Percentiles rank a stretch among this genome's conserved stretches.
Conservation (phyloP, 2,113 vertebrate species). For the Grammomys surdaster region DNA sequence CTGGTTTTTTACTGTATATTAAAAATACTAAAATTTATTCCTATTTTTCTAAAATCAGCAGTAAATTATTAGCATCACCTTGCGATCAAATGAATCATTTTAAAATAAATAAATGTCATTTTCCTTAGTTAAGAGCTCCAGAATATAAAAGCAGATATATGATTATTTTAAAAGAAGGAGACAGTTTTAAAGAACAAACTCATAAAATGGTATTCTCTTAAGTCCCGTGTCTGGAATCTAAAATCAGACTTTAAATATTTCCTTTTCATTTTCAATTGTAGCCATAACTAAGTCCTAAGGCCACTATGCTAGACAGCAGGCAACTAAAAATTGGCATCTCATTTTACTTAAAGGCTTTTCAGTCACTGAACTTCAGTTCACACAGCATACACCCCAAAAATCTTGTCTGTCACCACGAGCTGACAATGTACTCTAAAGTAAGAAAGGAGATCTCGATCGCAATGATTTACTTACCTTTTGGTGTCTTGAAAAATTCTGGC, state of each 20-base stretch:
- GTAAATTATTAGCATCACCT: slow-evolving; percentile 46
- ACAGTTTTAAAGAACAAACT: slow-evolving; percentile 61
- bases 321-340: slow-evolving; percentile 7
- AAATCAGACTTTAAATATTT: slow-evolving; percentile 27
- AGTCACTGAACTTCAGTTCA: neutral
- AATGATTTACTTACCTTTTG: slow-evolving; percentile 88
- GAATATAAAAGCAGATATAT: slow-evolving; percentile 2
- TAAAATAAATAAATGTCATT: slow-evolving; percentile 17
- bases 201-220: neutral
- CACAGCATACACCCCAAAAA: neutral
- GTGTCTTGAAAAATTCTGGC: slow-evolving; percentile 92
- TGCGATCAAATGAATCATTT: slow-evolving; percentile 28
- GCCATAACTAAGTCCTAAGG: slow-evolving; percentile 5
- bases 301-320: neutral
- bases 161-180: slow-evolving; percentile 19
- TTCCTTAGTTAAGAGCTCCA: slow-evolving; percentile 40
- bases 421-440: slow-evolving; percentile 23
- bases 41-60: slow-evolving; percentile 43
- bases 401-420: neutral
- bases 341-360: slow-evolving; percentile 37
- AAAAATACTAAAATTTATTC: slow-evolving; percentile 23
- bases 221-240: slow-evolving; percentile 10
- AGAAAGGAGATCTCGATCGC: slow-evolving; percentile 49
- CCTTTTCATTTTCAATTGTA: slow-evolving; percentile 32
- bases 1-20: slow-evolving; percentile 57